phyloP scores from a whole-genome alignment of 1,140 invertebrate genomes.

The Temnothorax curvispinosus region DNA sequence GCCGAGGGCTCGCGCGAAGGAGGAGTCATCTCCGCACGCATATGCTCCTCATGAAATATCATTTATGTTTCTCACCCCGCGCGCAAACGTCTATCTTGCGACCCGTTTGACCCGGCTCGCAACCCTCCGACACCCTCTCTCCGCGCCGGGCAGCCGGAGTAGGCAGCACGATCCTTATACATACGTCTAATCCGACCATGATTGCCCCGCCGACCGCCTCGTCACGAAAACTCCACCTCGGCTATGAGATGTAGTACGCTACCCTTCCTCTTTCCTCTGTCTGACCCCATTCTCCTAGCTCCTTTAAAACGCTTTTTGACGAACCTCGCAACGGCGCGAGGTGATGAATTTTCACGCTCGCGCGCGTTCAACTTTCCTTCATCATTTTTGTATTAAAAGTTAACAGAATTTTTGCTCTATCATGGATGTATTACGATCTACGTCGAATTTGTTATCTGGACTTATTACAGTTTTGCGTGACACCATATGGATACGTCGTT shows the following conservation, averaged over 20 bases:
- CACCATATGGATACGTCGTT: background rate
- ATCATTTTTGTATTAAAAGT: conserved; percentile 23
- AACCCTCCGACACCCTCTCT: conserved; percentile 67
- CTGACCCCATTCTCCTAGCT: conserved; percentile 38
- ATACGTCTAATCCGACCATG: conserved; percentile 82
- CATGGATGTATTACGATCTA: background rate
- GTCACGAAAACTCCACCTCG: conserved; percentile 70
- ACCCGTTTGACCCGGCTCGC: conserved; percentile 72
- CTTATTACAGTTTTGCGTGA: background rate
- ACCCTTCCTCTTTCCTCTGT: conserved; percentile 62
- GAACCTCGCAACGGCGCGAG: background rate
- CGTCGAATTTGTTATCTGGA: background rate
- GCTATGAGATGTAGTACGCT: conserved; percentile 53
- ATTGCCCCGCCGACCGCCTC: conserved; percentile 77
- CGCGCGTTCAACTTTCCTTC: background rate
- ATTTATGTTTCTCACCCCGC: conserved; percentile 83
- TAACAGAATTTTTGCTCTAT: background rate
- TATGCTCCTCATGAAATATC: conserved; percentile 85
- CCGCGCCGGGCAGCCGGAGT: conserved; percentile 8
- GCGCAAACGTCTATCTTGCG: conserved; percentile 72
- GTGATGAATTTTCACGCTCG: conserved; percentile 18
- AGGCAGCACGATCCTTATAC: conserved; percentile 78
- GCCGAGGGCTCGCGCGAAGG: conserved; percentile 69
- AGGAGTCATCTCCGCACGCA: conserved; percentile 80
- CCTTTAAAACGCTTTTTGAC: conserved; percentile 61